Base-by-base conservation (phyloP, 2,888 invertebrate genomes). In the Sphaerophoria taeniata region DNA sequence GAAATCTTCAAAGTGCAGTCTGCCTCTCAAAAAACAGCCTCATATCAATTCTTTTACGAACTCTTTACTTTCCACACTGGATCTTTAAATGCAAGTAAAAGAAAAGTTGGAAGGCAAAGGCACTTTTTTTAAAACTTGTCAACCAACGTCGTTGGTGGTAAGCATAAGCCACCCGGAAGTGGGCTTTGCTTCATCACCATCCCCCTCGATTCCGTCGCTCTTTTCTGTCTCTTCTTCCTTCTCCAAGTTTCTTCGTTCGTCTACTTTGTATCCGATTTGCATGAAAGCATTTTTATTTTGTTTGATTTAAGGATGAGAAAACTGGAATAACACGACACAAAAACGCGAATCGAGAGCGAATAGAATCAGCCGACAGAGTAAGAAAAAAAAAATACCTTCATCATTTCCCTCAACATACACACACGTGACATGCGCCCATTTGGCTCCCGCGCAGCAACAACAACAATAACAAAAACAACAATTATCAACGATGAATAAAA, bases 351-450 rank as follows among this genome's bases (percentile, higher is more conserved):
- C 65, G 58, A 49, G 65, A 53, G 11, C 31, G 51, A 67, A 60
- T 43, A 55, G 47, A 24, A 24, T 24, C 24, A 24, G 24, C 24
- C 24, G 24, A 24, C 24, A 24, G 24, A 24, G 24, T 24, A 24
- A n/a, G n/a, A n/a, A 69, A 43, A 0, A 63, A 70, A 73, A 74
- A 69, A 39, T 63, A 63, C 63, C 65, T 72, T 75, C 71, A 69
- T 69, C 24, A 16, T 67, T 31, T 70, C 63, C 63, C 55, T 33
- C 58, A 58, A 72, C 73, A 77, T 78, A 63, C 63, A 81, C 79
- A 85, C 69, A 76, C 72, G 79, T 84, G 85, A 85, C 85, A 85
- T 85, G 85, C 85, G 85, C 85, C 76, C 63, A 69, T 86, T 53
- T 65, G 69, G 73, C 55, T 65, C 61, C 75, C 67, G 70, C 69